Evolutionary conservation across 2,888 invertebrate genomes (phyloP).

Genomic region (Coleophora flavipennella): DNA sequence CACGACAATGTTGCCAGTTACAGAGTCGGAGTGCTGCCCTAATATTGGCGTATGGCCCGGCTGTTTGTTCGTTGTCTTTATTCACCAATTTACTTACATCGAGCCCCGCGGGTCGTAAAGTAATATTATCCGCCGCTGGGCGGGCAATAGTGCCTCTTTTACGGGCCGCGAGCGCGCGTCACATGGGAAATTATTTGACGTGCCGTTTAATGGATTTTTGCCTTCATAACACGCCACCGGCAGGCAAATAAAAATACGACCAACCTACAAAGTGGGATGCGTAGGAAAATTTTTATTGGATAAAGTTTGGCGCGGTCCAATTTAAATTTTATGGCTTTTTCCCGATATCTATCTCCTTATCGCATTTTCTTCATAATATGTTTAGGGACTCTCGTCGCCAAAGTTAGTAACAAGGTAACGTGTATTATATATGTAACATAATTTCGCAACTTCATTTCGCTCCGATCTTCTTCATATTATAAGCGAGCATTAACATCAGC

Average conservation of each 20-base stretch:
- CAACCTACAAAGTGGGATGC: slow-evolving; percentile 29
- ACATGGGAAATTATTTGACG: slow-evolving; percentile 74
- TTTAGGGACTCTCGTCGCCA: too few relatives aligned
- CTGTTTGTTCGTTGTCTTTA: slow-evolving; percentile 56
- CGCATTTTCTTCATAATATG: too few relatives aligned
- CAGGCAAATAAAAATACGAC: slow-evolving; percentile 59
- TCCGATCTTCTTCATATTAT: too few relatives aligned
- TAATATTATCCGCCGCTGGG: slow-evolving; percentile 68
- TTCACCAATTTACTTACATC: slow-evolving; percentile 69
- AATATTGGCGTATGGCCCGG: slow-evolving; percentile 22
- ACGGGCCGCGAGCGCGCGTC: slow-evolving; percentile 69
- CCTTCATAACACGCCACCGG: slow-evolving; percentile 70
- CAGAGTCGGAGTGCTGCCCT: slow-evolving; percentile 21
- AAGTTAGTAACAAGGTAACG: too few relatives aligned
- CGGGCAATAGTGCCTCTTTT: slow-evolving; percentile 71
- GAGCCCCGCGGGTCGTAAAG: slow-evolving; percentile 66
- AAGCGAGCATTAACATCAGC: too few relatives aligned
- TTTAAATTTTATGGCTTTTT: slow-evolving; percentile 7
- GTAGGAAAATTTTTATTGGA: slow-evolving; percentile 27
- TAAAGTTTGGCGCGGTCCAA: slow-evolving; percentile 11
- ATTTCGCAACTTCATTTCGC: too few relatives aligned
- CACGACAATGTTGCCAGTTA: slow-evolving; percentile 12
- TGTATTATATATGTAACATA: too few relatives aligned
- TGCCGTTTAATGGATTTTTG: slow-evolving; percentile 72
- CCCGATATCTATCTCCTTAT: too few relatives aligned